These are phyloP conservation scores for Hemibagrus wyckioides DNA, from an alignment of 2,113 vertebrate species.

Conservation along the genomic window DNA sequence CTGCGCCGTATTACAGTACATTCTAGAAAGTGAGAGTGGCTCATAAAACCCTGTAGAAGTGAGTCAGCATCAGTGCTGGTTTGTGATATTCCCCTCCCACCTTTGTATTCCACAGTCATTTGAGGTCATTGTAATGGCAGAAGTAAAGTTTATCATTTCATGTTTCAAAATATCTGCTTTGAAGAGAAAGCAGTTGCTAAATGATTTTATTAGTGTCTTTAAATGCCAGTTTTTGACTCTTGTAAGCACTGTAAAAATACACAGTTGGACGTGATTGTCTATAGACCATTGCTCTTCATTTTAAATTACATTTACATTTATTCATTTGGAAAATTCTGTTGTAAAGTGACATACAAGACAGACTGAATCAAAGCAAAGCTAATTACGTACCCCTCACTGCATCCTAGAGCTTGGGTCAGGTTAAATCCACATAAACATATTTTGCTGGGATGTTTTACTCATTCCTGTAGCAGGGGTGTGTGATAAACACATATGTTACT, in stretches of 20 bases:
- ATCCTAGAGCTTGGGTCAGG: neutral
- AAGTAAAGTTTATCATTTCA: neutral
- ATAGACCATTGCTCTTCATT: neutral
- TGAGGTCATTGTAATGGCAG: neutral
- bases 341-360: neutral
- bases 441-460: neutral
- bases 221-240: neutral
- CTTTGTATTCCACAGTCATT: slow-evolving; percentile 11
- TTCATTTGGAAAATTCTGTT: neutral
- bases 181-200: neutral
- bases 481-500: neutral
- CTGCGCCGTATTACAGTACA: neutral
- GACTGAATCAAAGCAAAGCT: neutral
- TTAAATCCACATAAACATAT: neutral
- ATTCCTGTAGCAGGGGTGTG: neutral
- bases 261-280: neutral
- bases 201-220: neutral
- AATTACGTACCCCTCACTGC: neutral
- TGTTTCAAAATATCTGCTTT: neutral
- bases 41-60: slow-evolving; percentile 21
- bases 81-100: slow-evolving; percentile 8
- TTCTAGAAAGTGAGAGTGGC: slow-evolving; percentile 9
- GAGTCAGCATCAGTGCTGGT: neutral
- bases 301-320: slow-evolving; percentile 1
- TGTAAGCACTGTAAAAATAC: neutral